Base-by-base conservation (phyloP, 2,888 invertebrate species). In the Cerceris rybyensis region DNA sequence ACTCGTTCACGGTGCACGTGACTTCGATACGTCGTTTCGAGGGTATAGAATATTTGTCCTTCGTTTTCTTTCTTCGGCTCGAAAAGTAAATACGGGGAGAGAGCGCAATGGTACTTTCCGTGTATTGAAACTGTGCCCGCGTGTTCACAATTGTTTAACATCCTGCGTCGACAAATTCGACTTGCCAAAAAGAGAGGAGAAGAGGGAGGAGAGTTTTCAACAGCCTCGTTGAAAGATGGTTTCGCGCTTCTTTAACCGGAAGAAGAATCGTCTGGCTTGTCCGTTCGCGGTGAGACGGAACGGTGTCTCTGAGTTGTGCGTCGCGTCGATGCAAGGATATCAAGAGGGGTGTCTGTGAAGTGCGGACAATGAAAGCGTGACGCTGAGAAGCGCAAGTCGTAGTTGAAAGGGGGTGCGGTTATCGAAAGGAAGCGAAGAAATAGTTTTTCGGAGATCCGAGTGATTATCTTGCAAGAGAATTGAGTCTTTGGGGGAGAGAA, bases 201-300 rank as follows among this genome's bases (percentile, higher is more conserved):
- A 4, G 28, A 28, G 28, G 4, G 28, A 28, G 28, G 28, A 28
- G 28, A 7, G 50, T 50, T n/a, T 50, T n/a, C n/a, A n/a, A 28
- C 28, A 28, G 28, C 28, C 28, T 28, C 28, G 28, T 28, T 28
- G 28, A 28, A 28, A 28, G 28, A 28, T 28, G 28, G 28, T 28
- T 28, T 28, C 28, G 28, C 52, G 50, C 17, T 65, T 16, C 60
- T 41, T 59, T 9, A n/a, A 13, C 41, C 43, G 63, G 69, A 42
- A 4, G 28, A 28, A 70, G 74, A 69, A 52, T 54, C 54, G 43
- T 61, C 60, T 70, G 28, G 50, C 60, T 50, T 39, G 39, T 17
- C 13, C 9, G 43, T 11, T 43, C 55, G 17, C 42, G 55, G n/a
- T 55, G 46, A 46, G 13, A 46, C 1, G 46, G 9, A 46, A 8